Base-by-base conservation (phyloP, 53 echinoderm and acorn worm genomes). In the Holothuria scabra region DNA sequence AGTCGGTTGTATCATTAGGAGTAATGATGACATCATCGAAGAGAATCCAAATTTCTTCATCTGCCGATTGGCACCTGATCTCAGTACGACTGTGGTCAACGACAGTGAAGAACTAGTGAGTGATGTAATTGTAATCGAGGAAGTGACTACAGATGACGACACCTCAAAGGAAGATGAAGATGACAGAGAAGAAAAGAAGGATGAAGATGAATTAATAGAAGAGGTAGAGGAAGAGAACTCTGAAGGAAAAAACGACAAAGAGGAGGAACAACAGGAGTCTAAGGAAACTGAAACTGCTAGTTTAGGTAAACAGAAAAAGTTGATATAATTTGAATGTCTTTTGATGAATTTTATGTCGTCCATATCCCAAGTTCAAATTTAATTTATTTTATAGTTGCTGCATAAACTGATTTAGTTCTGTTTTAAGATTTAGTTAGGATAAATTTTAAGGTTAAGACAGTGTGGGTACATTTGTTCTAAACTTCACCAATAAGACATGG, bases 81-180 rank as follows among this genome's bases (percentile, higher is more conserved):
- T 94, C 61, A 94, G 94, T 70, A 46, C 80, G 20, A 65, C 85
- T 28, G 92, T 82, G 20, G 74, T 97, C 5, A 88, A 49, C 0
- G 87, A 94, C 64, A 88, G 91, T 79, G 93, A 97, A 65, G 97
- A 97, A 70, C 83, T 97, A 26, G 92, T 94, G 56, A 94, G 97
- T 83, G 88, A 90, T 56, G 92, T 94, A 8, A 66, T 95, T 19
- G 66, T 67, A 26, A 59, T 92, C 1, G 86, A 82, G 44, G 60
- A 29, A 56, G 59, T 24, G 37, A 44, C 85, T 41, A 33, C 74
- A 59, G 59, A 74, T 21, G 72, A 69, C 23, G 68, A 68, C n/a
- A 23, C 74, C 69, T n/a, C 19, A 19, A 52, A 67, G 12, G 82
- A 82, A 48, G 68, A 56, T 84, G 56, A 56, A 52, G 18, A 18